Evolutionary conservation across 2,797 vertebrate species (phyloP).

Genomic region (Tenualosa ilisha): DNA sequence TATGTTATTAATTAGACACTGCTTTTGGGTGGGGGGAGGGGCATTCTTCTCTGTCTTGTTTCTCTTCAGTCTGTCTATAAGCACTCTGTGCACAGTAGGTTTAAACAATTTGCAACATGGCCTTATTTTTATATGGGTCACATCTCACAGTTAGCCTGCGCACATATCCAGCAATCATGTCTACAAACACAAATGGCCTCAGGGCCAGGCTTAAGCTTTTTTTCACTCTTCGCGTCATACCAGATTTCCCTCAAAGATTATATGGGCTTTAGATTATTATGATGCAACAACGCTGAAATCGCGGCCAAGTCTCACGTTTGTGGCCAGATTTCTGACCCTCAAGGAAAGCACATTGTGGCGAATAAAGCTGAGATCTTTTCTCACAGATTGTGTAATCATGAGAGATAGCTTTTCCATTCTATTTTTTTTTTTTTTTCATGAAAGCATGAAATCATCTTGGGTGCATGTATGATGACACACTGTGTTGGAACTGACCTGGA

Average conservation of each 20-base stretch:
- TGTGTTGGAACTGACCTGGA: background rate
- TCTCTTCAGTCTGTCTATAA: background rate
- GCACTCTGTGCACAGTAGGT: background rate
- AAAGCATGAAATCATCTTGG: background rate
- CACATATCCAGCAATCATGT: conserved; percentile 15
- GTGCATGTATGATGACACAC: background rate
- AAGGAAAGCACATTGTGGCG: conserved; percentile 16
- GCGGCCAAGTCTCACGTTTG: conserved; percentile 28
- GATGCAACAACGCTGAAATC: conserved; percentile 32
- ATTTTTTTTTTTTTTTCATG: background rate
- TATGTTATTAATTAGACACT: background rate
- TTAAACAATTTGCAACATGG: background rate
- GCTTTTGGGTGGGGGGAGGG: background rate
- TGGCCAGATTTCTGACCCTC: conserved; percentile 27
- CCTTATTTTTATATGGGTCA: conserved; percentile 3
- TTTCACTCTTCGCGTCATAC: conserved; percentile 12
- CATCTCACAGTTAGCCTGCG: conserved; percentile 14
- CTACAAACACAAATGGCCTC: conserved; percentile 15
- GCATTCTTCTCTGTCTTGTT: background rate
- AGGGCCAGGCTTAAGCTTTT: conserved; percentile 9
- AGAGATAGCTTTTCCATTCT: background rate
- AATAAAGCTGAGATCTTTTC: conserved; percentile 24
- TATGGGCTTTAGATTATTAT: conserved; percentile 40
- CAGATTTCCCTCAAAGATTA: conserved; percentile 43
- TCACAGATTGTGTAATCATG: conserved; percentile 12